Evolutionary conservation across 2,888 invertebrate genomes (phyloP).

Genomic region (Dynastes grantii): DNA sequence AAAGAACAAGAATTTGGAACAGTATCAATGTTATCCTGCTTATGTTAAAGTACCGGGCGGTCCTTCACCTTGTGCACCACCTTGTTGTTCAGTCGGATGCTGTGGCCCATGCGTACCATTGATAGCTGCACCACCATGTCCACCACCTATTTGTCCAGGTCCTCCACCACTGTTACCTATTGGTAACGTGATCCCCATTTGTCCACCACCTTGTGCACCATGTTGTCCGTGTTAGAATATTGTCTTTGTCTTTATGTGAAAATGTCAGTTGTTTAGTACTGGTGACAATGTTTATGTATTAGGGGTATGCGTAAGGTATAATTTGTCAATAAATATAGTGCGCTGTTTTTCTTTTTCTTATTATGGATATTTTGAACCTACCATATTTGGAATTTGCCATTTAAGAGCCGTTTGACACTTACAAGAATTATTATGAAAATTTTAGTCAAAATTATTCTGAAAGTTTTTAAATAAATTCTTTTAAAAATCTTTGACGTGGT

Average conservation of each 20-base stretch:
- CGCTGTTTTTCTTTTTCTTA: background rate
- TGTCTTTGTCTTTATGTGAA: constrained; percentile 9
- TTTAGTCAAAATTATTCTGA: too few relatives aligned
- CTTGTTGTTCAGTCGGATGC: constrained; percentile 67
- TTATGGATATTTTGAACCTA: background rate
- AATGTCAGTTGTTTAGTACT: constrained; percentile 3
- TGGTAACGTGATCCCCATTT: constrained; percentile 55
- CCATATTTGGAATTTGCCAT: too few relatives aligned
- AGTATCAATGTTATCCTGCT: constrained; percentile 66
- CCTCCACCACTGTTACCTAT: constrained; percentile 55
- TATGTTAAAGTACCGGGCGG: constrained; percentile 57
- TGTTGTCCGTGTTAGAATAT: constrained; percentile 57
- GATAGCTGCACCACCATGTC: constrained; percentile 53
- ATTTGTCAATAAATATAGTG: constrained; percentile 24
- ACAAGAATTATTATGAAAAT: too few relatives aligned
- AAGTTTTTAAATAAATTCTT: too few relatives aligned
- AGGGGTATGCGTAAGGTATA: constrained; percentile 45
- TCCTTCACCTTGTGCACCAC: constrained; percentile 66
- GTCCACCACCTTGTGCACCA: constrained; percentile 55
- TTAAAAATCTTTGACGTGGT: too few relatives aligned
- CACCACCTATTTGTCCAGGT: constrained; percentile 54
- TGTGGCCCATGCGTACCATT: constrained; percentile 61
- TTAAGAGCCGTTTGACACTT: too few relatives aligned
- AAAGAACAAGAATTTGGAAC: constrained; percentile 54
- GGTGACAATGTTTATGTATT: constrained; percentile 36